These are phyloP conservation scores for Azorinus chamasolen DNA, from an alignment of 2,888 invertebrate species.

Conservation along the genomic window DNA sequence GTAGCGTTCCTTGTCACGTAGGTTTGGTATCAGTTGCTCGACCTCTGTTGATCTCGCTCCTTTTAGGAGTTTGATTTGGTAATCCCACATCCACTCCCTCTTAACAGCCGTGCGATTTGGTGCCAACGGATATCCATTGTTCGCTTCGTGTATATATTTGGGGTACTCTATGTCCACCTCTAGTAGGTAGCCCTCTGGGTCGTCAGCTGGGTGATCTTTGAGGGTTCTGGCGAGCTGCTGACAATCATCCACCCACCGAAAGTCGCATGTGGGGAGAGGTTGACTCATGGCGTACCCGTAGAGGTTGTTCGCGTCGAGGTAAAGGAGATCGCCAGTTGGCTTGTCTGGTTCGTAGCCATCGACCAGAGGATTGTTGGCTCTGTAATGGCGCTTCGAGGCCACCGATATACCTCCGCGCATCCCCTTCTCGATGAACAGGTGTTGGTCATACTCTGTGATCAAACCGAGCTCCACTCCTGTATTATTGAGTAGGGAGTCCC, in stretches of 20 bases:
- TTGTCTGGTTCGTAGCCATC: slow-evolving; percentile 56
- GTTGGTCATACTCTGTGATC: slow-evolving; percentile 73
- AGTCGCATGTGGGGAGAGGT: slow-evolving; percentile 72
- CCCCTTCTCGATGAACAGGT: slow-evolving; percentile 65
- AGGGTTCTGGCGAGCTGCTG: no score
- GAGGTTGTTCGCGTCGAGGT: slow-evolving; percentile 63
- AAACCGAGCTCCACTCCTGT: slow-evolving; percentile 73
- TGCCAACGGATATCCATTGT: slow-evolving; percentile 28
- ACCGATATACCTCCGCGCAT: slow-evolving; percentile 58
- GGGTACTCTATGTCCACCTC: slow-evolving; percentile 27
- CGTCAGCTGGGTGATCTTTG: not conserved
- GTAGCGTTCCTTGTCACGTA: not conserved
- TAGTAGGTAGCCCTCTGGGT: slow-evolving; percentile 9
- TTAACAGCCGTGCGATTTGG: slow-evolving; percentile 18
- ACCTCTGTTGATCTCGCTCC: not conserved
- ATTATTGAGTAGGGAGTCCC: slow-evolving; percentile 52
- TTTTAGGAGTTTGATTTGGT: slow-evolving; percentile 1
- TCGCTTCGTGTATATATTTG: slow-evolving; percentile 19
- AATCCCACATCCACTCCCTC: slow-evolving; percentile 6
- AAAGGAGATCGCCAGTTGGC: slow-evolving; percentile 46
- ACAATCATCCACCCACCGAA: slow-evolving; percentile 64
- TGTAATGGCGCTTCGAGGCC: no score
- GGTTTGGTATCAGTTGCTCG: no score
- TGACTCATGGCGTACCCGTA: slow-evolving; percentile 76
- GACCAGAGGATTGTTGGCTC: slow-evolving; percentile 29